Base-by-base conservation (phyloP, 2,888 invertebrate genomes). In the Drosophila rellima region DNA sequence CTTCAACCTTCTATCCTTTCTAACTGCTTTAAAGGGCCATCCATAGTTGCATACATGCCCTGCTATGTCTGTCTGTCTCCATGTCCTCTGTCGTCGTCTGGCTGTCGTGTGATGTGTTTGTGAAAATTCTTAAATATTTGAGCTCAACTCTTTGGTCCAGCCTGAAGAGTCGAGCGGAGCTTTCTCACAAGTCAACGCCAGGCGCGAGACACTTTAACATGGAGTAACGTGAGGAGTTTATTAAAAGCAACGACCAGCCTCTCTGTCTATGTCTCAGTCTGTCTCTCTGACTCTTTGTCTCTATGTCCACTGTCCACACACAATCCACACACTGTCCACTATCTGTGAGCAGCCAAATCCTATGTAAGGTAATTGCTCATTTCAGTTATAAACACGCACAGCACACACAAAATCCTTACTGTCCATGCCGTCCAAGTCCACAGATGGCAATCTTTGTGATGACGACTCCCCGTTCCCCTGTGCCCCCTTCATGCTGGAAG, bases 351-450 rank as follows among this genome's bases (percentile, higher is more conserved):
- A 35, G 20, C 56, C 66, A 78, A 82, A 85, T 88, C 77, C 77
- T 79, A 70, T 66, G 82, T 59, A 77, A 85, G 86, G 85, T 88
- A 85, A 85, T 85, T 85, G 86, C 86, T 85, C 84, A 85, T 85
- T 85, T 85, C 82, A 82, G 84, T 80, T 88, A 85, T 85, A 85
- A 85, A 75, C 85, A 85, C 85, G 85, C 85, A 85, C 80, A 78
- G 80, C 77, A 81, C 70, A 20, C 52, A 13, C 47, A 33, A n/a
- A 42, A 18, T 42, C 40, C 29, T 18, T 35, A 51, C 40, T 20
- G 33, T 8, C 10, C 33, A 31, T 63, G 62, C 63, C 42, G 26
- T 17, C 29, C 56, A 18, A 47, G 48, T 42, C 74, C 78, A 55
- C 40, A 84, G 84, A 83, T 84, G 82, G 87, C 82, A 72, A 84